phyloP scores from a whole-genome alignment of 2,797 vertebrate species.

The Babyrousa celebensis region DNA sequence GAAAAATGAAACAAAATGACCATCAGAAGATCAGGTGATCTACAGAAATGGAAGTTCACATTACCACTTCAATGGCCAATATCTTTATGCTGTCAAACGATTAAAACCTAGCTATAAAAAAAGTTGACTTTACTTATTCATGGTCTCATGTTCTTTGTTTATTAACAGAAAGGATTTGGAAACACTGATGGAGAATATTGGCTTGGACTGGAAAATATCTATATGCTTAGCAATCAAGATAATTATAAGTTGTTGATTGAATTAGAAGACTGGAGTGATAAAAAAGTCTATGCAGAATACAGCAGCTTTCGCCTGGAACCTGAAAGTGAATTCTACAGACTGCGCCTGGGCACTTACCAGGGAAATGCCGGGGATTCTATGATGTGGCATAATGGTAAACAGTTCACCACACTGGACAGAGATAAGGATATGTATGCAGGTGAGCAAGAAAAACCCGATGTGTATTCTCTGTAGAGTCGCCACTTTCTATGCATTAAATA shows the following conservation, averaged over 20 bases:
- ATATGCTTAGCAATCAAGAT: constrained; percentile 96
- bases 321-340: constrained; percentile 96
- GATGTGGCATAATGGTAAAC: constrained; percentile 98
- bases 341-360: constrained; percentile 97
- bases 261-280: constrained; percentile 98
- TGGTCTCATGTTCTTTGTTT: constrained; percentile 8
- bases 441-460: constrained; percentile 84
- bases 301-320: constrained; percentile 98
- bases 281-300: constrained; percentile 99
- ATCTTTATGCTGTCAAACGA: not conserved
- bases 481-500: constrained; percentile 1
- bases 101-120: not conserved
- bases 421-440: constrained; percentile 98
- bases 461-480: rapidly evolving
- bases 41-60: not conserved
- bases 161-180: constrained; percentile 97
- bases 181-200: constrained; percentile 98
- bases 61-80: not conserved
- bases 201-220: constrained; percentile 98
- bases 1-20: constrained; percentile 62
- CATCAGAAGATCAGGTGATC: not conserved
- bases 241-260: constrained; percentile 98
- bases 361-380: constrained; percentile 98
- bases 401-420: constrained; percentile 98
- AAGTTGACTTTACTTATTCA: not conserved